A percentile compares a stretch with the other conserved stretches of the same genome.
These are phyloP conservation scores for Trinorchestia longiramus DNA, from an alignment of 1,140 invertebrate species.

Conservation along the genomic window DNA sequence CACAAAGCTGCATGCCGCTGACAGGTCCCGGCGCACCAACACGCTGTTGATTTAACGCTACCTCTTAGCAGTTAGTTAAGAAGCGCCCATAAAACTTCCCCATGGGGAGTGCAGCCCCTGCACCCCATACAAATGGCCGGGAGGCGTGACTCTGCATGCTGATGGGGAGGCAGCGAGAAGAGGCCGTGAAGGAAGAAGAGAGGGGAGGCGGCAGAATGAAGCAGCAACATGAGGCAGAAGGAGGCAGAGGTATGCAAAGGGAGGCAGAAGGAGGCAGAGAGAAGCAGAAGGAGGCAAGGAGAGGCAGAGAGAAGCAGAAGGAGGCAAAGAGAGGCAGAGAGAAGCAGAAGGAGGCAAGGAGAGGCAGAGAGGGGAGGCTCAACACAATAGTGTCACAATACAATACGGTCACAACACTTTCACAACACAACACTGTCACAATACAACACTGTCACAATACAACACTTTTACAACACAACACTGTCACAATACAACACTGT, in stretches of 20 bases:
- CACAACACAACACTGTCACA: no score
- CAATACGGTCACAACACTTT: no score
- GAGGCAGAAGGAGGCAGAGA: not conserved
- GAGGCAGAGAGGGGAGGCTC: no score
- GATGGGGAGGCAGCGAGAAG: not conserved
- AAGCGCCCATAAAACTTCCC: not conserved
- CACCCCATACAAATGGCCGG: not conserved
- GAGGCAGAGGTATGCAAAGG: not conserved
- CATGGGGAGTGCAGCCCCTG: not conserved
- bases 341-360: no score
- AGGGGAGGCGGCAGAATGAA: not conserved
- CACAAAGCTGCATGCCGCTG: not conserved
- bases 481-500: no score
- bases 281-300: not conserved
- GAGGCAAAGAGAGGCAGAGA: no score
- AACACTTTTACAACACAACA: no score
- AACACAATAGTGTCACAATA: no score
- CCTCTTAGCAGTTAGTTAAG: constrained; percentile 12
- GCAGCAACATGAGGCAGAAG: not conserved
- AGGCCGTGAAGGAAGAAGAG: not conserved
- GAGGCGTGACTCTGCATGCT: not conserved
- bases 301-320: no score
- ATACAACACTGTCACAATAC: no score
- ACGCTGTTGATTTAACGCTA: not conserved
- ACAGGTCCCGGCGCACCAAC: not conserved